Evolutionary conservation across 1,140 invertebrate species (phyloP).

Genomic region (Chrysomallon squamiferum): DNA sequence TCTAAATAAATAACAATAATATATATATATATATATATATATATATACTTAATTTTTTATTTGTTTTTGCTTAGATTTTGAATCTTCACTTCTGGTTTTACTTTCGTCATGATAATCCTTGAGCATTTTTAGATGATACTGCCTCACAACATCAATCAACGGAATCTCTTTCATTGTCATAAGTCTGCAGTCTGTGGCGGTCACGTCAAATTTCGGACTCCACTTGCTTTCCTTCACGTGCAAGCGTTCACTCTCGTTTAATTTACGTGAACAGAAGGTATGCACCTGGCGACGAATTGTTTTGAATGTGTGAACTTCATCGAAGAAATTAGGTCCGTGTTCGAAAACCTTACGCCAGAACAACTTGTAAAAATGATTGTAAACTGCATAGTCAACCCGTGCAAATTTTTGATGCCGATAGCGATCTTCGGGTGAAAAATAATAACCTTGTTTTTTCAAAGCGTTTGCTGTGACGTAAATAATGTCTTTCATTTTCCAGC

Average conservation of each 20-base stretch:
- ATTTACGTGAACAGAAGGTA: constrained; percentile 10
- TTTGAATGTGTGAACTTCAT: constrained; percentile 12
- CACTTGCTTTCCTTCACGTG: constrained; percentile 7
- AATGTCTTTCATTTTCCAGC: constrained; percentile 65
- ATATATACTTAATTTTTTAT: too few relatives aligned
- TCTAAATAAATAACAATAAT: too few relatives aligned
- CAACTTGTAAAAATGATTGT: constrained; percentile 20
- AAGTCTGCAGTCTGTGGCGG: constrained; percentile 5
- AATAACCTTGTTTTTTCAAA: not conserved
- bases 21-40: too few relatives aligned
- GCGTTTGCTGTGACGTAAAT: constrained; percentile 35
- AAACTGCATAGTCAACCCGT: constrained; percentile 21
- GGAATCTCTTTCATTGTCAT: constrained; percentile 7
- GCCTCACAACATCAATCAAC: constrained; percentile 6
- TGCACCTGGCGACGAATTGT: constrained; percentile 1
- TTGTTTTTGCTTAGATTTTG: too few relatives aligned
- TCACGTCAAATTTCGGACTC: constrained; percentile 12
- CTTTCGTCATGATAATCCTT: not conserved
- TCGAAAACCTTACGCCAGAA: constrained; percentile 13
- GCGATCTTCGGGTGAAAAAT: constrained; percentile 2
- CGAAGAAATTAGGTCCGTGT: constrained; percentile 9
- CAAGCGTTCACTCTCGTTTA: not conserved
- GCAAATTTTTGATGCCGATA: constrained; percentile 8
- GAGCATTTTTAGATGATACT: not conserved
- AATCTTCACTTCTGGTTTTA: too few relatives aligned